phyloP scores from a whole-genome alignment of 2,888 invertebrate genomes.

The Dryocosmus kuriphilus region DNA sequence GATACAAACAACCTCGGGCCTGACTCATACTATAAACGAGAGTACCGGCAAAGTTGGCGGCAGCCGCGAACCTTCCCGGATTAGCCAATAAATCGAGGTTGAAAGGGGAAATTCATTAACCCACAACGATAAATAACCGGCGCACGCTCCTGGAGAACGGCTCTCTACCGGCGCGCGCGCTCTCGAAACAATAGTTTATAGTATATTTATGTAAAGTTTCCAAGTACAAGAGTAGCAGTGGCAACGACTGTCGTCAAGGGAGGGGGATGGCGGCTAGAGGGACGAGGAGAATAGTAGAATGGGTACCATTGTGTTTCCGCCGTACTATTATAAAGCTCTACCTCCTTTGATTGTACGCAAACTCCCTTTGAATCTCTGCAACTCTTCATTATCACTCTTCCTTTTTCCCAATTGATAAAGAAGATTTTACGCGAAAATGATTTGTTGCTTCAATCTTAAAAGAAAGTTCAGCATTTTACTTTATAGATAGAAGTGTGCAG shows the following conservation, averaged over 20 bases:
- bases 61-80: slow-evolving; percentile 49
- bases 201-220: slow-evolving; percentile 75
- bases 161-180: slow-evolving; percentile 45
- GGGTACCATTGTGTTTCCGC: slow-evolving; percentile 68
- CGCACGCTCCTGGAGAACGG: slow-evolving; percentile 58
- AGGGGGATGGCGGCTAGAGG: slow-evolving; percentile 49
- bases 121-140: slow-evolving; percentile 72
- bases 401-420: not conserved
- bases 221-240: slow-evolving; percentile 62
- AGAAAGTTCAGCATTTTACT: not conserved
- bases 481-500: not conserved
- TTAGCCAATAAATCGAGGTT: slow-evolving; percentile 71
- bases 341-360: slow-evolving; percentile 45
- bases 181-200: slow-evolving; percentile 72
- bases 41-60: slow-evolving; percentile 48
- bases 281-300: slow-evolving; percentile 57
- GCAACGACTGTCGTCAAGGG: slow-evolving; percentile 47
- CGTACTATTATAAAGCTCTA: slow-evolving; percentile 68
- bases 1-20: slow-evolving; percentile 26
- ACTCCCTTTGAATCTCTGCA: slow-evolving; percentile 13
- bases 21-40: slow-evolving; percentile 31
- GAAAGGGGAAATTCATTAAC: slow-evolving; percentile 74
- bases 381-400: slow-evolving; percentile 3
- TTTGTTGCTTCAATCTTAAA: not conserved
- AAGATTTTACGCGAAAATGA: slow-evolving; percentile 2